Evolutionary conservation across 2,113 vertebrate genomes (phyloP), one percentile per base, ranked within the genome.

Genomic region (Bettongia penicillata): DNA sequence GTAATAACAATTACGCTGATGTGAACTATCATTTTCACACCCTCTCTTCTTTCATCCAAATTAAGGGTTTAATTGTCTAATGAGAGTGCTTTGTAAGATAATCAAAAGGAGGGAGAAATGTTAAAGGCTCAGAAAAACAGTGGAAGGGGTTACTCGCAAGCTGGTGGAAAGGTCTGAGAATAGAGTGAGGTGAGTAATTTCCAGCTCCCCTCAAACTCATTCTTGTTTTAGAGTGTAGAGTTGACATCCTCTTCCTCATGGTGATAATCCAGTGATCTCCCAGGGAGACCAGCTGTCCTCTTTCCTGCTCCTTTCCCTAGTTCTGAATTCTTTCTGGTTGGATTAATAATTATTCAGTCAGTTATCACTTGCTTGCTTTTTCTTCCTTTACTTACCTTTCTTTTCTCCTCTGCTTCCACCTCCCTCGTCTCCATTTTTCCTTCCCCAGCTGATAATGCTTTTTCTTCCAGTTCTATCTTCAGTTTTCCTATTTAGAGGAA

Each of bases 41-140:
- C 77, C 93, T 98, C 94, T 96, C 96, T 97, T 91, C 94, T 98
- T 97, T 93, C 84, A 97, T 96, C 95, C 91, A 89, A 19, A 50
- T 22, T 91, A 91, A 96, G 92, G 93, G 98, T 97, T 98, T 96
- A 98, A 92, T 95, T 84, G 51, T 96, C 94, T 98, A 97, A 97
- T 95, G 94, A 98, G 96, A 61, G 24, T 97, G 31, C 68, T 96
- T 96, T 96, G 48, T 93, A 94, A 95, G 55, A 94, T 92, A 93
- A 92, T 94, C 53, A 97, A 95, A 96, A 51, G 24, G 93, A 93
- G 19, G 10, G 43, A 51, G 92, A 93, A 43, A 26, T 25, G 24
- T 53, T 53, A 48, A 50, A 95, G 50, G 47, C 53, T n/a, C 92
- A 37, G 3, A 14, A 92, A 9, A 61, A 48, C 1, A 22, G 22